Base-by-base conservation (phyloP, 2,888 invertebrate genomes). In the Podabrus alpinus region DNA sequence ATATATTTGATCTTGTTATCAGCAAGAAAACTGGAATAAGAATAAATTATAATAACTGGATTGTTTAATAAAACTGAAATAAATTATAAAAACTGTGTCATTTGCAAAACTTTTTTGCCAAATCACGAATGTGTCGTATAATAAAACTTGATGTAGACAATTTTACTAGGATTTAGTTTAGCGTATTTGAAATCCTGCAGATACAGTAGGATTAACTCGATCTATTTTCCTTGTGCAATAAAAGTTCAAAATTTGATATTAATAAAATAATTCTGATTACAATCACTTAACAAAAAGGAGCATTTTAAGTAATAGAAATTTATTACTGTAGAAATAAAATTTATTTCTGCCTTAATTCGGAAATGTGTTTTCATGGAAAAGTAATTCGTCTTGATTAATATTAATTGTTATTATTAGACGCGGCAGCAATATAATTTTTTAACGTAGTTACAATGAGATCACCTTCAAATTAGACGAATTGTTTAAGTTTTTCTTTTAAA, bases 21-120 rank as follows among this genome's bases (percentile, higher is more conserved):
- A 2, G 90, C 88, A 67, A 90, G 80, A 82, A 88, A 90, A 80
- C 90, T 90, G 85, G 5, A 85, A 86, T 68, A 74, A 76, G 71
- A 79, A 69, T 15, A 64, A 9, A 9, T 68, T 29, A 19, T 45
- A 15, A 10, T 45, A 45, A 45, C 45, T 45, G 45, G 45, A 45
- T 45, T 45, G 45, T 45, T 45, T 45, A 45, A 45, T 45, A 45
- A 45, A 45, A 45, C 45, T 2, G 45, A 45, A 45, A 45, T 45
- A 45, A 45, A 45, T 45, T 45, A 45, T 45, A 45, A 45, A 45
- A 45, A 45, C 45, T 45, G 45, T 45, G 13, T 45, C 45, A 45
- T 45, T 45, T 45, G 45, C 45, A 45, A 45, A 45, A 45, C n/a
- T 45, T 45, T 45, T 45, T n/a, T 13, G 45, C n/a, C n/a, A 45